A percentile compares a stretch with the other conserved stretches of the same genome.
Evolutionary conservation across 64 coral and sea anemone species (phyloP).

Genomic region (Montipora sp.): DNA sequence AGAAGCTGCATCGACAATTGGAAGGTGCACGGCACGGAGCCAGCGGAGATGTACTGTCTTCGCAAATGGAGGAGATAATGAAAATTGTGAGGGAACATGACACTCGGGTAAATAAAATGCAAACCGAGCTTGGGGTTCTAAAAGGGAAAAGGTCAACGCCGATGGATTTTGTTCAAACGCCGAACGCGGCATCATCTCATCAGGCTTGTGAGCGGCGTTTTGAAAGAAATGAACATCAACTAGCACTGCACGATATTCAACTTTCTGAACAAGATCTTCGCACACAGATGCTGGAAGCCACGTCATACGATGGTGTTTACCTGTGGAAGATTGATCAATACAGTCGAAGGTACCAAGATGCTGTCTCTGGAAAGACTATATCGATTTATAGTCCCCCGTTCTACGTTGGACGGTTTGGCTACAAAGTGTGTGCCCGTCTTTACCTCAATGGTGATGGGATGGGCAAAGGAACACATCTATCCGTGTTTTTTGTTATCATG

Average conservation of each 20-base stretch:
- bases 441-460: conserved; percentile 85
- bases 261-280: conserved; percentile 75
- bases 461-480: conserved; percentile 74
- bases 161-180: background rate
- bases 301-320: conserved; percentile 71
- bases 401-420: conserved; percentile 78
- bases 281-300: conserved; percentile 71
- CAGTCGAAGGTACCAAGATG: conserved; percentile 62
- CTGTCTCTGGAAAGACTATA: conserved; percentile 42
- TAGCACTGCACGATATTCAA: conserved; percentile 74
- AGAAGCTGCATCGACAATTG: background rate
- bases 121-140: background rate
- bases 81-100: background rate
- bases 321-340: conserved; percentile 78
- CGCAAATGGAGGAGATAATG: conserved; percentile 35
- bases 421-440: conserved; percentile 77
- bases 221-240: conserved; percentile 62
- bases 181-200: background rate
- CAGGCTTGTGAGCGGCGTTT: conserved; percentile 42
- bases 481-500: conserved; percentile 80
- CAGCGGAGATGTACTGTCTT: background rate
- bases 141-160: background rate
- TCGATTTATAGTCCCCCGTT: conserved; percentile 80
- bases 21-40: background rate
- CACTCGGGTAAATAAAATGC: background rate